Conservation (phyloP, 2,113 vertebrate genomes). For the Cyanoderma ruficeps region DNA sequence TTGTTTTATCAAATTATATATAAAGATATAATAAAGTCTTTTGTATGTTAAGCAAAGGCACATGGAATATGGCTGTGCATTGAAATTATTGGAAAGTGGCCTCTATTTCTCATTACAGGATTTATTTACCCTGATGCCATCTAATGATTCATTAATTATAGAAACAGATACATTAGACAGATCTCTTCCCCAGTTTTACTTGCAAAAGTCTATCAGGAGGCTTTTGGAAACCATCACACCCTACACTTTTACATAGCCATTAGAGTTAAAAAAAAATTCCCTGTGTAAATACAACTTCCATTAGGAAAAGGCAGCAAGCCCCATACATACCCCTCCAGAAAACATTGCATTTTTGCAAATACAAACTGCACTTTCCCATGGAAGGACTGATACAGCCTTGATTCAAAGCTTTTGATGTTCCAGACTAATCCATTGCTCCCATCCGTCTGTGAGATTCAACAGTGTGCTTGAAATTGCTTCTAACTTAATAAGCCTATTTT, state of each 20-base stretch:
- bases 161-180: background rate
- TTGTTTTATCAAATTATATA: background rate
- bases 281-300: background rate
- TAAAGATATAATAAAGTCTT: background rate
- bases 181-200: background rate
- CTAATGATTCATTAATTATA: background rate
- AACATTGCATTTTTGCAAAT: background rate
- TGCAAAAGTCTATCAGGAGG: background rate
- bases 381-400: background rate
- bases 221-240: background rate
- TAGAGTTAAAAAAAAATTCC: background rate
- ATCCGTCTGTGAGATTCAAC: background rate
- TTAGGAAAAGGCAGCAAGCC: background rate
- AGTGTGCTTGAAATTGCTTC: background rate
- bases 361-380: background rate
- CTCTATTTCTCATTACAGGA: background rate
- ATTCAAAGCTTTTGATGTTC: background rate
- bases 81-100: background rate
- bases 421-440: background rate
- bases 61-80: background rate
- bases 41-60: background rate
- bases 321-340: background rate
- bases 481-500: slow-evolving; percentile 1
- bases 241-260: background rate
- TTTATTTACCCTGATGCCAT: background rate